Evolutionary conservation across 2,797 vertebrate genomes (phyloP).

Genomic region (Neomorphus geoffroyi): DNA sequence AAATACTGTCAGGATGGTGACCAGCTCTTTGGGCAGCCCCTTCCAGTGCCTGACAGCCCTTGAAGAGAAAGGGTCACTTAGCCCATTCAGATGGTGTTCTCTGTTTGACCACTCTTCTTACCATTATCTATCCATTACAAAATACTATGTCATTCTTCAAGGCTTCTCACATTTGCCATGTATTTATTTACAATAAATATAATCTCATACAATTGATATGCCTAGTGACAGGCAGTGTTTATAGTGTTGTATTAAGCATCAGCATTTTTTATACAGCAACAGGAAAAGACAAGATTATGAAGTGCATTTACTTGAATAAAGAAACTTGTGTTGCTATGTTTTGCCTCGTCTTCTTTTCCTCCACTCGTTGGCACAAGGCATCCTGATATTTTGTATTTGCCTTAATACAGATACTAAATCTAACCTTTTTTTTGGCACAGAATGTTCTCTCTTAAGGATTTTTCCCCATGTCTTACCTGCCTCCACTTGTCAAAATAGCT

Average conservation of each 20-base stretch:
- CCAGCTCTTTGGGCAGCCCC: too few species aligned
- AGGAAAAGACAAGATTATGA: neutral
- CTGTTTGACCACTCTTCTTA: neutral
- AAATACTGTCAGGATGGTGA: too few species aligned
- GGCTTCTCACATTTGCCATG: neutral
- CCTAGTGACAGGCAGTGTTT: neutral
- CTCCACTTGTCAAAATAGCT: neutral
- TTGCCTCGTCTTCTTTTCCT: neutral
- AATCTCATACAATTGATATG: neutral
- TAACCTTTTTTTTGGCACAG: neutral
- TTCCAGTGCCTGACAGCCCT: too few species aligned
- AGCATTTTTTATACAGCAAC: neutral
- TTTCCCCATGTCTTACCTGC: neutral
- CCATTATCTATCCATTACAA: neutral
- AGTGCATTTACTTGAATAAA: neutral
- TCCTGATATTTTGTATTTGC: neutral
- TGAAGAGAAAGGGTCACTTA: too few species aligned
- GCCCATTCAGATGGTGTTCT: rapidly evolving
- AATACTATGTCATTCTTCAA: neutral
- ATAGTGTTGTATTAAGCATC: neutral
- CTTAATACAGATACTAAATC: neutral
- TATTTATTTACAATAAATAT: neutral
- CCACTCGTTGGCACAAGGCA: neutral
- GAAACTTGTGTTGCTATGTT: neutral
- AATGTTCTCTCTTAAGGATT: neutral